Evolutionary conservation across 37 sponge, comb jelly and placozoan species (phyloP), one percentile per base, ranked within the genome.

Genomic region (Beroe ovata): DNA sequence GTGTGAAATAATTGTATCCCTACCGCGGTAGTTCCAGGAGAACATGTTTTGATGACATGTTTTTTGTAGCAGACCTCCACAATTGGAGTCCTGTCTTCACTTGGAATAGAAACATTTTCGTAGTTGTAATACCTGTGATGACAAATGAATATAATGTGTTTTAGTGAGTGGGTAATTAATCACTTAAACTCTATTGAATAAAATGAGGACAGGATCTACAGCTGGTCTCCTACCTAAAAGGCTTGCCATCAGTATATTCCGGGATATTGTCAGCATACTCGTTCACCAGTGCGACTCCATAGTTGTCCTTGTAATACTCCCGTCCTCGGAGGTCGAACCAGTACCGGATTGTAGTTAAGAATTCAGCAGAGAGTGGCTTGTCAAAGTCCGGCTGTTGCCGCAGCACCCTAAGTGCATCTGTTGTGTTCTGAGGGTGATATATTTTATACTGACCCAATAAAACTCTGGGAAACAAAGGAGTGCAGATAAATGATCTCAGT

Each of bases 21-120:
- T n/a, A n/a, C n/a, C n/a, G n/a, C n/a, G n/a, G n/a, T n/a, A n/a
- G n/a, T n/a, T n/a, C n/a, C n/a, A n/a, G n/a, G n/a, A n/a, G n/a
- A n/a, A 16, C 69, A 66, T 19, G 34, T 37, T 26, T 66, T 66
- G 18, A 66, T 4, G 4, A 30, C 30, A 11, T 25, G 29, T 37
- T 66, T 66, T 16, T 66, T 66, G 69, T 66, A 66, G 69, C 69
- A 66, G 8, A 66, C 69, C 16, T 66, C 69, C 16, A 66, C 30
- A 4, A 25, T 26, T 8, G 69, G 69, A 32, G 69, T 66, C 8
- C 69, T 25, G 36, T 66, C 69, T 18, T 66, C 69, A 0, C 1
- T 37, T 34, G 35, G 29, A 47, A 47, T 11, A 30, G 35, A 34
- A 18, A 66, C 36, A 66, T 66, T 66, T 18, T 66, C 69, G 69